Base-by-base conservation (phyloP, 2,797 vertebrate species). In the Muscicapa striata region DNA sequence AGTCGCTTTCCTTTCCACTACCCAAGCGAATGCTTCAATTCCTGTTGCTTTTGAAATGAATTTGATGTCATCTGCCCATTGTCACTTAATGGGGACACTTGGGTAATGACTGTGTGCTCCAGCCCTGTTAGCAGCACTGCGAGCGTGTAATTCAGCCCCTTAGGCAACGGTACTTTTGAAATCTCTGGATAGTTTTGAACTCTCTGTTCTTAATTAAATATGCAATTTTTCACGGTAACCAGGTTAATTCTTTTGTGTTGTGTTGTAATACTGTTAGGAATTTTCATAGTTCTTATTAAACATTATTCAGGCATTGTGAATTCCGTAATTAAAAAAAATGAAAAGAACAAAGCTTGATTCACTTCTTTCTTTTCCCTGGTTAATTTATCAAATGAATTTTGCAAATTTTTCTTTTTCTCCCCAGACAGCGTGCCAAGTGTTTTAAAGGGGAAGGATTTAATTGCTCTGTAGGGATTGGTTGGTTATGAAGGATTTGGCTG, bases 381-480 rank as follows among this genome's bases (percentile, higher is more conserved):
- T 99, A 98, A 98, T 98, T 98, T 98, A 98, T 98, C 98, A 99
- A 98, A 98, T 98, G 99, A 98, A 98, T 98, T 98, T 98, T 98
- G 98, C 98, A 98, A 98, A 98, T 98, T 98, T 97, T 97, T 98
- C 97, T 97, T 97, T 98, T 97, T 99, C 98, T 99, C 99, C 99
- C 99, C 98, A 99, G 98, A 99, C 98, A 97, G 98, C 98, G 98
- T 99, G 98, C 98, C 98, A 98, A 99, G 99, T 99, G 98, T 99
- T 99, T 99, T 99, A 99, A 99, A 99, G 98, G 99, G 99, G 99
- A 99, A 99, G 98, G 98, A 99, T 99, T 99, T 99, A 99, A 99
- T 99, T 99, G 99, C 99, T 99, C 99, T 99, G 98, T 99, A 98
- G 99, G 99, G 99, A 99, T 99, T 99, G 99, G 98, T 98, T 99